Percentiles rank a stretch among this genome's conserved stretches.
Conservation (phyloP, 2,113 vertebrate genomes). For the Miniopterus natalensis region DNA sequence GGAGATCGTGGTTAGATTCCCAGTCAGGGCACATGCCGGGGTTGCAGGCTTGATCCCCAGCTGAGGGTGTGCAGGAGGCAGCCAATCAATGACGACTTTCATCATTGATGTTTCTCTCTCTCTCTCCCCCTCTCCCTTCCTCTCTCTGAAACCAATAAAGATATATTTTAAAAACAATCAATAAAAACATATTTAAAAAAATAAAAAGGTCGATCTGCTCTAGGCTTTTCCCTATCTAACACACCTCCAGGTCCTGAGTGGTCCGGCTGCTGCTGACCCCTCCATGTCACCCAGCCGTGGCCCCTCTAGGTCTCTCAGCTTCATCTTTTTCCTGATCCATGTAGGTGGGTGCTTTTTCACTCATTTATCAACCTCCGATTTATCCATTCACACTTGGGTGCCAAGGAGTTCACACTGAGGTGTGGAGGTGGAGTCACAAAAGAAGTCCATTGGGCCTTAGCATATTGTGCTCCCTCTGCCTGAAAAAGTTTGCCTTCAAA, state of each 20-base stretch:
- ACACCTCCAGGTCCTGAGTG: not conserved
- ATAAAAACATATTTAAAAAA: too few relatives aligned
- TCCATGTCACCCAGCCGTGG: not conserved
- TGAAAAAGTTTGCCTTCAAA: conserved; percentile 1
- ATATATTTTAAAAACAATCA: too few relatives aligned
- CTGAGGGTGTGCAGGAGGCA: too few relatives aligned
- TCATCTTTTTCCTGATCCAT: not conserved
- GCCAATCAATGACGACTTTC: too few relatives aligned
- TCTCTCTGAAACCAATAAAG: too few relatives aligned
- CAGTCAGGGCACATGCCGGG: too few relatives aligned
- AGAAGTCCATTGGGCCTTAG: not conserved
- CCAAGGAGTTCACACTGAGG: not conserved
- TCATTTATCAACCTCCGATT: not conserved
- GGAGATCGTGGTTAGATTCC: too few relatives aligned
- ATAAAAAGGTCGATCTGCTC: not conserved
- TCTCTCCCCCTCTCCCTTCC: too few relatives aligned
- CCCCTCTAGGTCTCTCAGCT: not conserved
- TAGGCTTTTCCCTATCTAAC: not conserved
- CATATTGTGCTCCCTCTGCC: not conserved
- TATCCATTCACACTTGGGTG: not conserved
- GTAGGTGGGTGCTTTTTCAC: not conserved
- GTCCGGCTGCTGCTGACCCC: not conserved
- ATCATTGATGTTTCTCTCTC: too few relatives aligned
- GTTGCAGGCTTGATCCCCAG: not conserved
- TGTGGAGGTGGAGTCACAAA: not conserved